Base-by-base conservation (phyloP, 2,888 invertebrate species). In the Scelioninae gen. 2 region DNA sequence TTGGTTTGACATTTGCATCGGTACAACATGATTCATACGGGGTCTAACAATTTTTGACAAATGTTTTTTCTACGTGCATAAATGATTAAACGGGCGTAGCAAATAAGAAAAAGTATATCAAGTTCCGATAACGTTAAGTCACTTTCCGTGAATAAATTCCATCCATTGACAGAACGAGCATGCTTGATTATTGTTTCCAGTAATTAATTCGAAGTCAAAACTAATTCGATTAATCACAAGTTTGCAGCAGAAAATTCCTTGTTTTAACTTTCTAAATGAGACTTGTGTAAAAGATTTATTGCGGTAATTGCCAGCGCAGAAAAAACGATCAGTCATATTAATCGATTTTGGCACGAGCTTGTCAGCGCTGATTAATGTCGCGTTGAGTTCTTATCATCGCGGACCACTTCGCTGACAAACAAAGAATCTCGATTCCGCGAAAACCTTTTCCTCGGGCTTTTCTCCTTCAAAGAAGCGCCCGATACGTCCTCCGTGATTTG, bases 221-320 rank as follows among this genome's bases (percentile, higher is more conserved):
- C 11, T 33, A 57, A 33, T 43, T 19, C 43, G 19, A 45, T 57
- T 57, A 57, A 57, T 45, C 57, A 43, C 41, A 55, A 55, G 28
- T 55, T 55, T 55, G 39, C 41, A 41, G 16, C 55, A 22, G 31
- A 19, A 46, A 48, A 60, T 48, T 35, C 25, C 46, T 61, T 53
- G 43, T 53, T 53, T 53, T 31, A 53, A 52, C 33, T 52, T 43
- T 16, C 50, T 33, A 50, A 64, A 35, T 53, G 22, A 31, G 45
- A 65, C 35, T 52, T 19, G 15, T 53, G 65, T 55, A 19, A 65
- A 55, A 37, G 48, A 55, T 65, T 65, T 55, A 55, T 64, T 37
- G 35, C 37, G 28, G 53, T 64, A 55, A 64, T 64, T 55, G 55
- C 28, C 7, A 33, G 43, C n/a, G 4, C 48, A 28, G 35, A 63